phyloP scores from a whole-genome alignment of 2,888 invertebrate species.

The Clostera curtula region DNA sequence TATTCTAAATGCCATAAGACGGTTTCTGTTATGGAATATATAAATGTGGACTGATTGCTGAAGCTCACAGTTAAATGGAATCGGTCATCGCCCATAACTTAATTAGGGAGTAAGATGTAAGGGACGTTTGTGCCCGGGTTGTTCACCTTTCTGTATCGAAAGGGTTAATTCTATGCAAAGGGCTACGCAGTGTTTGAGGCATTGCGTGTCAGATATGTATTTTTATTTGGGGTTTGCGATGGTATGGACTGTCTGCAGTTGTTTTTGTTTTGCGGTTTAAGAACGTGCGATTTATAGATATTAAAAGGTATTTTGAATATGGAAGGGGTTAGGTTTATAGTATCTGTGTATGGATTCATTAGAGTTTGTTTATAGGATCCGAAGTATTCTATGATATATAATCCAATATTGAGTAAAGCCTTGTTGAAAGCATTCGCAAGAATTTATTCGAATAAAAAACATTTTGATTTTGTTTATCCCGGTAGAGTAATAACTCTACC shows the following conservation, averaged over 20 bases:
- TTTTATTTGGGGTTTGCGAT: constrained; percentile 46
- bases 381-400: no score
- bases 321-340: no score
- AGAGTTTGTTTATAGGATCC: no score
- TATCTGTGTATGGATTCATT: no score
- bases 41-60: no score
- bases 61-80: constrained; percentile 7
- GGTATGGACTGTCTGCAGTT: constrained; percentile 35
- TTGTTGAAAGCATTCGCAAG: no score
- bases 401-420: no score
- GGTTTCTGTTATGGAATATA: no score
- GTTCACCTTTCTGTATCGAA: constrained; percentile 67
- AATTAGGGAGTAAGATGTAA: constrained; percentile 32
- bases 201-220: constrained; percentile 53
- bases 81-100: constrained; percentile 29
- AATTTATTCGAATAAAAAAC: no score
- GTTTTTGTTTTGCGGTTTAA: constrained; percentile 29
- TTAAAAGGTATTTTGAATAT: constrained; percentile 2
- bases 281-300: constrained; percentile 25
- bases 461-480: no score
- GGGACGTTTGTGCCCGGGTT: constrained; percentile 62
- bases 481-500: no score
- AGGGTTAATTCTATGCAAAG: constrained; percentile 66
- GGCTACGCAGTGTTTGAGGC: constrained; percentile 52
- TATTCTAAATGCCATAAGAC: no score